Percentiles rank a stretch among this genome's conserved stretches.
Evolutionary conservation across 2,797 vertebrate genomes (phyloP).

Genomic region (Trachops cirrhosus): DNA sequence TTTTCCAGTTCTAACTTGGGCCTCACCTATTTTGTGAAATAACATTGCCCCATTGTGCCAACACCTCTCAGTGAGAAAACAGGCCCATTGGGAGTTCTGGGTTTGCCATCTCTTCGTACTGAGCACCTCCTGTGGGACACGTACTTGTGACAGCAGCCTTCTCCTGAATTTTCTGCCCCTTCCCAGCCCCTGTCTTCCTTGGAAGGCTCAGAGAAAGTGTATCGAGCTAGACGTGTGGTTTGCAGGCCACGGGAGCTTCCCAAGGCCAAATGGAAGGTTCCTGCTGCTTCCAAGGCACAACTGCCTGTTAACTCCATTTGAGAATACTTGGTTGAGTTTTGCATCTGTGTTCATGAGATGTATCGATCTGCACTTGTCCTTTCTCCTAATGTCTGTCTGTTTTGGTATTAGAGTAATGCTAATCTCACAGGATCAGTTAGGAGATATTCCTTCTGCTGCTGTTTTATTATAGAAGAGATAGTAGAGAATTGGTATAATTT

Average conservation of each 20-base stretch:
- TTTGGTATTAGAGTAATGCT: background rate
- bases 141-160: background rate
- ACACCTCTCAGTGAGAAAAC: background rate
- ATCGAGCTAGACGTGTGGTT: background rate
- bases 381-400: background rate
- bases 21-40: background rate
- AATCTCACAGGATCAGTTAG: background rate
- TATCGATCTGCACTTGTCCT: background rate
- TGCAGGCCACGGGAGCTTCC: background rate
- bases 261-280: background rate
- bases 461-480: background rate
- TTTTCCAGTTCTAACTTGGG: background rate
- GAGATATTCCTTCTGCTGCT: background rate
- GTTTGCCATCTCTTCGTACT: background rate
- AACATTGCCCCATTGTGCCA: background rate
- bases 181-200: background rate
- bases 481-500: too few species aligned
- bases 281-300: background rate
- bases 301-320: background rate
- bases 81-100: background rate
- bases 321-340: background rate
- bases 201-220: background rate
- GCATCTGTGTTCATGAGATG: background rate
- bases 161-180: background rate
- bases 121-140: background rate